A percentile compares a stretch with the other conserved stretches of the same genome.
Conservation (phyloP, 2,888 invertebrate genomes). For the Drosophila lutescens region DNA sequence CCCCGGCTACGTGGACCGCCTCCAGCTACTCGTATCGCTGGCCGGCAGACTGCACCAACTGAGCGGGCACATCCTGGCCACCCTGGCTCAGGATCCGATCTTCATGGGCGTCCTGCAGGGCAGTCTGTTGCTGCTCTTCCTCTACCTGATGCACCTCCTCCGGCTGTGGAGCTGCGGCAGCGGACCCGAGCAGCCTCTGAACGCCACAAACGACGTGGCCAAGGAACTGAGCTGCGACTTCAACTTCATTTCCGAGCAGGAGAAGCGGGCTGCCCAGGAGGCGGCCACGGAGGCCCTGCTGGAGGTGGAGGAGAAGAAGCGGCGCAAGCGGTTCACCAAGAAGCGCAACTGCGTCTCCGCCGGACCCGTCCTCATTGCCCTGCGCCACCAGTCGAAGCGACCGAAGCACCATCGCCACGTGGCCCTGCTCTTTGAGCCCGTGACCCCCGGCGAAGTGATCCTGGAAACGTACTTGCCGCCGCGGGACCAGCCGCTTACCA, state of each 20-base stretch:
- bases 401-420: slow-evolving; percentile 42
- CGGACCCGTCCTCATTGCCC: slow-evolving; percentile 81
- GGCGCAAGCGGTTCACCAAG: slow-evolving; percentile 78
- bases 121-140: slow-evolving; percentile 71
- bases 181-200: slow-evolving; percentile 6
- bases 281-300: slow-evolving; percentile 71
- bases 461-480: slow-evolving; percentile 64
- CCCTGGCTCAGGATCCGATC: slow-evolving; percentile 64
- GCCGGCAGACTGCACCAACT: slow-evolving; percentile 26
- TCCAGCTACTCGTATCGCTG: slow-evolving; percentile 43
- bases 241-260: slow-evolving; percentile 74
- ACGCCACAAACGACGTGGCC: slow-evolving; percentile 32
- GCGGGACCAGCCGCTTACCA: slow-evolving; percentile 67
- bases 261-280: slow-evolving; percentile 70
- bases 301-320: slow-evolving; percentile 80
- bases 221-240: slow-evolving; percentile 74
- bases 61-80: slow-evolving; percentile 34
- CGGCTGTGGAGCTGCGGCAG: slow-evolving; percentile 29
- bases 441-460: slow-evolving; percentile 62
- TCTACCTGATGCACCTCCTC: slow-evolving; percentile 72
- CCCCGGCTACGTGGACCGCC: slow-evolving; percentile 34
- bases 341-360: slow-evolving; percentile 83
- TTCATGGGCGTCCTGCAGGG: slow-evolving; percentile 74
- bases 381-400: slow-evolving; percentile 63
- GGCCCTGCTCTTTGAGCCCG: slow-evolving; percentile 59